Conservation (phyloP, 1,140 invertebrate genomes). For the Ylistrum balloti region DNA sequence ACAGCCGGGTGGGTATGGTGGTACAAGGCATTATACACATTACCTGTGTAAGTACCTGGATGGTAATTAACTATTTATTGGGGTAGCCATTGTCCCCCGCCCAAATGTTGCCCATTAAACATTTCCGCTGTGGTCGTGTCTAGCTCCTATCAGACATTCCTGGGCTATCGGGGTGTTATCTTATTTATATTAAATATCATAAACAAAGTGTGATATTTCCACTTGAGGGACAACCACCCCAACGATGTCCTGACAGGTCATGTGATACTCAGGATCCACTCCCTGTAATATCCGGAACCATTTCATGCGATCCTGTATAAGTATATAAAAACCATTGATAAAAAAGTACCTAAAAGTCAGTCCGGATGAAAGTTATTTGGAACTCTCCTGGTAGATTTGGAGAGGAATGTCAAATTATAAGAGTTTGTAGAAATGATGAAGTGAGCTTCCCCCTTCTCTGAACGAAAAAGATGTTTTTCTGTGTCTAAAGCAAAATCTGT, state of each 20-base stretch:
- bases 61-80: slow-evolving; percentile 34
- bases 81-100: not conserved
- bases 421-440: too few relatives aligned
- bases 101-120: not conserved
- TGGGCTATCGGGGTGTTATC: not conserved
- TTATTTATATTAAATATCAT: slow-evolving; percentile 41
- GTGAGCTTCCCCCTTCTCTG: too few relatives aligned
- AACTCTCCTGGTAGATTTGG: too few relatives aligned
- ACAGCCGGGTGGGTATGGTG: not conserved
- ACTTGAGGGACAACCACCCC: not conserved
- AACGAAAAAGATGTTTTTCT: too few relatives aligned
- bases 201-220: not conserved
- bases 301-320: not conserved
- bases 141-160: not conserved
- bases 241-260: not conserved
- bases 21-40: not conserved
- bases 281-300: not conserved
- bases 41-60: not conserved
- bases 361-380: too few relatives aligned
- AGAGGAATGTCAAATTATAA: too few relatives aligned
- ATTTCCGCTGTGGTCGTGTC: not conserved
- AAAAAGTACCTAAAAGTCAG: not conserved
- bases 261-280: not conserved
- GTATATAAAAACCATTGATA: not conserved
- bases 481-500: too few relatives aligned